phyloP scores from a whole-genome alignment of 2,113 vertebrate species.

The Hiodon tergisus region DNA sequence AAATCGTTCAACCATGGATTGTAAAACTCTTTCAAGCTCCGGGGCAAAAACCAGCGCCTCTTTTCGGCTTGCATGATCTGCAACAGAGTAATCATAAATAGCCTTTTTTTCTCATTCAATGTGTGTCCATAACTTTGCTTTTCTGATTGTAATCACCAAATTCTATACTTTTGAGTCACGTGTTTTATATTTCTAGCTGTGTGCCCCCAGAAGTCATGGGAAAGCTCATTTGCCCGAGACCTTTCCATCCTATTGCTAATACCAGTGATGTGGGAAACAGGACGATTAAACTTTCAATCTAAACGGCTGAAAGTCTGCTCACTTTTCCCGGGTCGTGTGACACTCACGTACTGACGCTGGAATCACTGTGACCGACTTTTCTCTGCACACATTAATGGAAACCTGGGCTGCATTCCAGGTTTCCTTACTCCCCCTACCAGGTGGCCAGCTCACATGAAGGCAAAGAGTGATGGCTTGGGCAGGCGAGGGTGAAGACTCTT shows the following conservation, averaged over 20 bases:
- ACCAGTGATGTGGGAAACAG: too few species aligned
- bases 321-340: not conserved
- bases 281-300: too few species aligned
- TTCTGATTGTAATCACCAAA: not conserved
- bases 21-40: not conserved
- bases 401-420: not conserved
- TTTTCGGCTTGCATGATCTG: not conserved
- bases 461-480: not conserved
- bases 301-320: not conserved
- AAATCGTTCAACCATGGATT: not conserved
- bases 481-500: not conserved
- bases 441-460: not conserved
- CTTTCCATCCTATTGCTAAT: not conserved
- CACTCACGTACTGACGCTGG: not conserved
- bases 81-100: not conserved
- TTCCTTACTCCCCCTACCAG: not conserved
- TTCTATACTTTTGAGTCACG: not conserved
- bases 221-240: not conserved
- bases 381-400: not conserved
- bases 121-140: not conserved
- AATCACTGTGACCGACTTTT: not conserved
- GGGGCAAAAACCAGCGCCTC: not conserved
- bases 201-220: not conserved
- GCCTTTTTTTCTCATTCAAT: not conserved
- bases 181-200: not conserved